phyloP scores from a whole-genome alignment of 2,797 vertebrate species.

The Lepus townsendii region DNA sequence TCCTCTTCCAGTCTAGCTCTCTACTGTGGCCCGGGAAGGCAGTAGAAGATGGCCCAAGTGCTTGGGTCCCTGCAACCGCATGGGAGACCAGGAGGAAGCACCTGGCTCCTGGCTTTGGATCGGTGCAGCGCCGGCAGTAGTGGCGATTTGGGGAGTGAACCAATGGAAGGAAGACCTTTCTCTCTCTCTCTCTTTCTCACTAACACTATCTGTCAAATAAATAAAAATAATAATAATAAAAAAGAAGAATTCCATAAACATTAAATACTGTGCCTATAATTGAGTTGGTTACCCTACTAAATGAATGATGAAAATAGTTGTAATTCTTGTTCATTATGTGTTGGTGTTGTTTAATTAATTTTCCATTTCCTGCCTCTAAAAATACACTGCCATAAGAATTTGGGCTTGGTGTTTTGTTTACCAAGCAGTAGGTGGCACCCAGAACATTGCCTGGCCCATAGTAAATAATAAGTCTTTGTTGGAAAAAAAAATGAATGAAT shows the following conservation, averaged over 20 bases:
- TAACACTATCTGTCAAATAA: too few species aligned
- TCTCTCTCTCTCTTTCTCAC: too few species aligned
- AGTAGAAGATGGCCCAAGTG: too few species aligned
- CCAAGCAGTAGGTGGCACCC: neutral
- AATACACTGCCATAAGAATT: neutral
- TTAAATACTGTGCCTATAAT: neutral
- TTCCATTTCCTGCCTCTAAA: neutral
- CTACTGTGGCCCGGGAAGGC: too few species aligned
- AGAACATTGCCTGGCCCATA: neutral
- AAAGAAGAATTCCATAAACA: neutral
- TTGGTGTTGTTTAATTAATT: neutral
- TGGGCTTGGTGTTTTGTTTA: neutral
- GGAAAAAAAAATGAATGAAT: neutral
- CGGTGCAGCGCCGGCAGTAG: too few species aligned
- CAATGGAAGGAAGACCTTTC: too few species aligned
- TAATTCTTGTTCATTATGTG: neutral
- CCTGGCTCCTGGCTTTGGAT: too few species aligned
- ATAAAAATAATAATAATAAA: too few species aligned
- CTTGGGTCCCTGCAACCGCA: too few species aligned
- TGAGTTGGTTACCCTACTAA: neutral
- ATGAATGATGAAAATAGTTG: neutral
- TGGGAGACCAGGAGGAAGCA: too few species aligned
- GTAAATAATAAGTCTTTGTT: neutral
- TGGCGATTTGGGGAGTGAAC: too few species aligned
- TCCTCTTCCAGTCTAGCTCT: too few species aligned